Conservation (phyloP, 2,113 vertebrate genomes). For the Tetraodon nigroviridis region DNA sequence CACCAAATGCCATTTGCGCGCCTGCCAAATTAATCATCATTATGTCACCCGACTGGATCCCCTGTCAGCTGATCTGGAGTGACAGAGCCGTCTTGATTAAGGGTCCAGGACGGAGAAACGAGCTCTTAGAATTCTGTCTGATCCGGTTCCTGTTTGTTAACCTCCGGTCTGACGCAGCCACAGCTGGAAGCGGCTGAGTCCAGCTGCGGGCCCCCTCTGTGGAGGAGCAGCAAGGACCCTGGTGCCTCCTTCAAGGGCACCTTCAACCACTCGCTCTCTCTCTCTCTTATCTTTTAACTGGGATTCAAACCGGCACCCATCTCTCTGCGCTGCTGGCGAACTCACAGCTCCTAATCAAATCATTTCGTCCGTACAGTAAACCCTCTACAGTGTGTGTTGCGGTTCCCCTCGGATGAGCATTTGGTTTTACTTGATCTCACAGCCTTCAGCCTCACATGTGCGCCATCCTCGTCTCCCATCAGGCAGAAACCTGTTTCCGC, state of each 20-base stretch:
- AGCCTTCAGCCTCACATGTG: slow-evolving; percentile 55
- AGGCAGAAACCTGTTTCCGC: slow-evolving; percentile 56
- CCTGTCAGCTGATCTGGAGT: background rate
- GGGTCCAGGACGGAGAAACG: slow-evolving; percentile 1
- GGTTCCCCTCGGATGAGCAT: slow-evolving; percentile 65
- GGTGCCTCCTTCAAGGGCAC: slow-evolving; percentile 51
- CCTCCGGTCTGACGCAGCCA: slow-evolving; percentile 51
- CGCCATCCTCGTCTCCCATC: slow-evolving; percentile 52
- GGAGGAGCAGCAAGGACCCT: slow-evolving; percentile 16
- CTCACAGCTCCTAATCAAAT: slow-evolving; percentile 24
- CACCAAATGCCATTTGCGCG: slow-evolving; percentile 42
- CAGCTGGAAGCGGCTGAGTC: slow-evolving; percentile 60
- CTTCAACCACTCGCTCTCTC: slow-evolving; percentile 21
- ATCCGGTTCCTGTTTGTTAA: slow-evolving; percentile 26
- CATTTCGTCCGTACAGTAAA: slow-evolving; percentile 33
- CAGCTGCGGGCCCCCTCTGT: slow-evolving; percentile 33
- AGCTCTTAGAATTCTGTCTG: background rate
- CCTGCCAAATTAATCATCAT: slow-evolving; percentile 39
- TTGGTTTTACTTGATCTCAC: slow-evolving; percentile 64
- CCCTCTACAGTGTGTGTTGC: slow-evolving; percentile 47
- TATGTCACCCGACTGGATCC: slow-evolving; percentile 17
- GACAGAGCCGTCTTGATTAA: slow-evolving; percentile 18
- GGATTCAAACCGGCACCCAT: slow-evolving; percentile 28
- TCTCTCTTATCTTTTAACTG: slow-evolving; percentile 1
- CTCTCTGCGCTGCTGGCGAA: slow-evolving; percentile 13